A percentile compares a stretch with the other conserved stretches of the same genome.
These are phyloP conservation scores for Pipistrellus kuhlii DNA, from an alignment of 2,797 vertebrate species.

Conservation along the genomic window DNA sequence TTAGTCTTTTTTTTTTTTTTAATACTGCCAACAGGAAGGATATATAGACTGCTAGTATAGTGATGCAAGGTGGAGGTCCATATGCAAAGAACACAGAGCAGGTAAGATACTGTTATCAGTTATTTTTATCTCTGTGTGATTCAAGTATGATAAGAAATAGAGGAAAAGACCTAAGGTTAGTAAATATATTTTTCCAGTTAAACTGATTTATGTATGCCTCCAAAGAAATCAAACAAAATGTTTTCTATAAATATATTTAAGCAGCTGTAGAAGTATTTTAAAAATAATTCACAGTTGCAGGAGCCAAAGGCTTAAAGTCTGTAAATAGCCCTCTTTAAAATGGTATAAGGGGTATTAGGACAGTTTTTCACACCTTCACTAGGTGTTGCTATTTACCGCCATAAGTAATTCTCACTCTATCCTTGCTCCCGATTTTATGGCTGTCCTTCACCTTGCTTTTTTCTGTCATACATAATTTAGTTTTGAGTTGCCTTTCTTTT, in stretches of 20 bases:
- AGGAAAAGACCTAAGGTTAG: background rate
- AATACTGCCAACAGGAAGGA: background rate
- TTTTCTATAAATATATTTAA: too few species aligned
- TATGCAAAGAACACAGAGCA: background rate
- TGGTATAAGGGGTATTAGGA: background rate
- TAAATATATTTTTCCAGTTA: too few species aligned
- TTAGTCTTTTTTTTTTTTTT: background rate
- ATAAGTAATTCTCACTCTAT: background rate
- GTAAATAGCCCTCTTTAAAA: background rate
- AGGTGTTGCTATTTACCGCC: background rate
- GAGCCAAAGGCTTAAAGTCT: too few species aligned
- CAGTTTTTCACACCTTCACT: background rate
- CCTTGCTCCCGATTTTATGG: background rate
- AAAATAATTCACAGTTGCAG: too few species aligned
- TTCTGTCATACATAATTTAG: background rate
- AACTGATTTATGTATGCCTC: too few species aligned
- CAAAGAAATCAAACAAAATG: too few species aligned
- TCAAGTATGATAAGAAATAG: background rate
- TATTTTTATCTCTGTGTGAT: slow-evolving; percentile 40
- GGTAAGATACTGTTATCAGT: background rate
- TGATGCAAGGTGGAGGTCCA: background rate
- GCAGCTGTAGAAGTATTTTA: too few species aligned
- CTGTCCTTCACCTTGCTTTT: background rate
- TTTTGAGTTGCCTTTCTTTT: slow-evolving; percentile 10
- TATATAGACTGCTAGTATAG: slow-evolving; percentile 28